Percentiles rank a stretch among this genome's conserved stretches.
These are phyloP conservation scores for Semibalanus balanoides DNA, from an alignment of 1,140 invertebrate species.

Conservation along the genomic window DNA sequence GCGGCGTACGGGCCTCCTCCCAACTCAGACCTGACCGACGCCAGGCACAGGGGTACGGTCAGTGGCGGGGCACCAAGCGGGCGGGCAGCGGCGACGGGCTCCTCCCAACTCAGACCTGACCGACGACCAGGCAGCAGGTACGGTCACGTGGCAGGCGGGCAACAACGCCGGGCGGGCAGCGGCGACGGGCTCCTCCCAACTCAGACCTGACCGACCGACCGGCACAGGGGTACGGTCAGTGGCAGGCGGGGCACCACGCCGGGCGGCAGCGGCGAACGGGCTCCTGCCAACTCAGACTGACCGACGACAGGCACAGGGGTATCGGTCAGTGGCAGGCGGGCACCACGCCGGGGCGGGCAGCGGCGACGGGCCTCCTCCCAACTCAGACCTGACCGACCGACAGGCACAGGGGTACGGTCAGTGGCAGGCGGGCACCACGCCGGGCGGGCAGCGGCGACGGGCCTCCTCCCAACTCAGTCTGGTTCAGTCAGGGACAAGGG, in stretches of 20 bases:
- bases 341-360: slow-evolving; percentile 57
- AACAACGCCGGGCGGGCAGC: slow-evolving; percentile 59
- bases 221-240: too few relatives aligned
- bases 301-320: too few relatives aligned
- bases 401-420: too few relatives aligned
- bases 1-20: slow-evolving; percentile 45
- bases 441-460: slow-evolving; percentile 50
- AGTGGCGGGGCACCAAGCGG: too few relatives aligned
- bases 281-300: slow-evolving; percentile 75
- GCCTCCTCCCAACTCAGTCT: slow-evolving; percentile 77
- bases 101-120: slow-evolving; percentile 77
- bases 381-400: slow-evolving; percentile 64
- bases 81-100: slow-evolving; percentile 54
- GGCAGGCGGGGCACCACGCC: too few relatives aligned
- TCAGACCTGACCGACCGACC: too few relatives aligned
- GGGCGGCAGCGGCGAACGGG: slow-evolving; percentile 49
- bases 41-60: too few relatives aligned
- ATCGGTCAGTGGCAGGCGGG: slow-evolving; percentile 93
- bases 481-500: too few relatives aligned
- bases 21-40: too few relatives aligned
- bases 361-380: slow-evolving; percentile 66
- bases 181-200: slow-evolving; percentile 65
- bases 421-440: slow-evolving; percentile 80
- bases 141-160: slow-evolving; percentile 89
- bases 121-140: too few relatives aligned